phyloP scores from a whole-genome alignment of 2,888 invertebrate genomes.

The Catocala sponsa region DNA sequence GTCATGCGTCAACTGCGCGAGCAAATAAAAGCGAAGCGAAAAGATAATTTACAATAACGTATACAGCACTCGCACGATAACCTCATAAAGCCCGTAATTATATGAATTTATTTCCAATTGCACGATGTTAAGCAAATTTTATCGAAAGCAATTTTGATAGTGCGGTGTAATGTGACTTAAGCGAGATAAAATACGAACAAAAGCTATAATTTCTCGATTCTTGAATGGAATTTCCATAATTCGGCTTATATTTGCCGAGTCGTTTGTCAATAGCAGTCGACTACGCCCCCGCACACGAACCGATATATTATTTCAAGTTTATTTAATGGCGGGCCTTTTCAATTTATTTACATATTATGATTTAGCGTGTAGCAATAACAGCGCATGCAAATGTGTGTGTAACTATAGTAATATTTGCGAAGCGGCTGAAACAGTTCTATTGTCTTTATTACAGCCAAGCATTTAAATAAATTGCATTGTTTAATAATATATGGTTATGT shows the following conservation, averaged over 20 bases:
- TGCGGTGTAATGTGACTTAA: conserved; percentile 70
- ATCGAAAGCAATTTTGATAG: conserved; percentile 84
- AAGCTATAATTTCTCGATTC: conserved; percentile 77
- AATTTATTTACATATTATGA: conserved; percentile 64
- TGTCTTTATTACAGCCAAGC: conserved; percentile 15
- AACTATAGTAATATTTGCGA: conserved; percentile 27
- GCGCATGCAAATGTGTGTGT: conserved; percentile 49
- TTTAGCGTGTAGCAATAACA: conserved; percentile 54
- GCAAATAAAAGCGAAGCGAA: conserved; percentile 36
- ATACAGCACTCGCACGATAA: conserved; percentile 54
- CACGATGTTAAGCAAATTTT: conserved; percentile 73
- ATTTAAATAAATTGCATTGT: conserved; percentile 8
- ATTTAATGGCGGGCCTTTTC: conserved; percentile 63
- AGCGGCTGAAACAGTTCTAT: conserved; percentile 24
- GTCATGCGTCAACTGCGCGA: conserved; percentile 56
- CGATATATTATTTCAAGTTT: conserved; percentile 65
- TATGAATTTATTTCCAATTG: conserved; percentile 78
- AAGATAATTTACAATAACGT: conserved; percentile 47
- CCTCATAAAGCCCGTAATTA: conserved; percentile 78
- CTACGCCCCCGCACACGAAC: conserved; percentile 44
- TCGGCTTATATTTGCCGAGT: conserved; percentile 73
- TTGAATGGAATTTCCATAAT: conserved; percentile 77
- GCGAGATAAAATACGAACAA: conserved; percentile 76
- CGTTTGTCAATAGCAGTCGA: conserved; percentile 64
- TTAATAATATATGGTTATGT: not conserved